Evolutionary conservation across 1,140 invertebrate species (phyloP).

Genomic region (Chymomyza costata): DNA sequence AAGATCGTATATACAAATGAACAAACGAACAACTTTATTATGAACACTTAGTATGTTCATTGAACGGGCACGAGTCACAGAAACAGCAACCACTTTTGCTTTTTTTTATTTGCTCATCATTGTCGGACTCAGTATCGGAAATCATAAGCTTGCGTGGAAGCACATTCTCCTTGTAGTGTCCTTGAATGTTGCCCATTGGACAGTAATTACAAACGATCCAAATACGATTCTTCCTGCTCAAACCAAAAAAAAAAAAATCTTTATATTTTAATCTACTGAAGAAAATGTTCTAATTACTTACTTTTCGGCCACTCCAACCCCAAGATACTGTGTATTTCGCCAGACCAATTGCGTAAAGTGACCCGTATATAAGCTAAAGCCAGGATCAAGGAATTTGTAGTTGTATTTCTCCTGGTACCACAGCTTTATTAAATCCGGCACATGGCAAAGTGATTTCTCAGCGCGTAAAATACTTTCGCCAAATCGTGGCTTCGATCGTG

Average conservation of each 20-base stretch:
- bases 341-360: constrained; percentile 84
- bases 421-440: constrained; percentile 7
- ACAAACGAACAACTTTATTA: too few relatives aligned
- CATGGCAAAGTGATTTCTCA: constrained; percentile 6
- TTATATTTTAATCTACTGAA: background rate
- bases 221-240: constrained; percentile 16
- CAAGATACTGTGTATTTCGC: constrained; percentile 81
- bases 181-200: constrained; percentile 27
- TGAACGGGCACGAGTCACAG: too few relatives aligned
- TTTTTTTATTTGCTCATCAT: background rate
- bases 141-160: constrained; percentile 36
- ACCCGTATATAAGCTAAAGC: constrained; percentile 80
- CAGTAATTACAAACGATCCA: constrained; percentile 33
- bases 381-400: constrained; percentile 78
- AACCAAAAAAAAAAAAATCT: background rate
- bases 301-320: constrained; percentile 81
- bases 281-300: constrained; percentile 5
- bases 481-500: constrained; percentile 1
- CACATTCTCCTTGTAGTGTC: constrained; percentile 19
- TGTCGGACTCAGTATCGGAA: background rate
- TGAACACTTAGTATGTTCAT: too few relatives aligned
- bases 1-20: too few relatives aligned
- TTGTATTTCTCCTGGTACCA: constrained; percentile 80
- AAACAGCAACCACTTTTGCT: too few relatives aligned
- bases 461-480: constrained; percentile 12